These are phyloP conservation scores for Smutsia temminckii DNA, from an alignment of 2,797 vertebrate genomes.

Conservation along the genomic window DNA sequence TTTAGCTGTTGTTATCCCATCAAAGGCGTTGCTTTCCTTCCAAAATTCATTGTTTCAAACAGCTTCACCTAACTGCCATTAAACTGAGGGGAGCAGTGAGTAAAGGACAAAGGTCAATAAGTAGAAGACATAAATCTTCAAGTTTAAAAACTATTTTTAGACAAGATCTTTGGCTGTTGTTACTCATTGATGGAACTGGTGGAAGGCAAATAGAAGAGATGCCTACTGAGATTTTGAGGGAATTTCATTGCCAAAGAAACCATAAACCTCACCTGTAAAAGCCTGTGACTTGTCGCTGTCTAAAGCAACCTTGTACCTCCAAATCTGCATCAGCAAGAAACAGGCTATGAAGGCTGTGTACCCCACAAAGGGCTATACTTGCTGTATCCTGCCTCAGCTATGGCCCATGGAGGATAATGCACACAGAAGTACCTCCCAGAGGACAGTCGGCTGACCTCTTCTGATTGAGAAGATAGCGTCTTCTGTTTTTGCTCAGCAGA, in stretches of 20 bases:
- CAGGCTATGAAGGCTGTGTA: not conserved
- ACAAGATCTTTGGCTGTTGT: not conserved
- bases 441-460: not conserved
- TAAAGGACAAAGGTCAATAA: not conserved
- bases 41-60: not conserved
- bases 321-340: not conserved
- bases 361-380: not conserved
- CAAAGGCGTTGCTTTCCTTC: not conserved
- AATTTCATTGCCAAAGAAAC: not conserved
- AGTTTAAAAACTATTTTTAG: slow-evolving; percentile 37
- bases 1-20: not conserved
- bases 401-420: not conserved
- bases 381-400: not conserved
- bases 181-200: not conserved
- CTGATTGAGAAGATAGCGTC: not conserved
- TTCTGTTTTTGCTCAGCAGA: not conserved
- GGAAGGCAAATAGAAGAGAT: not conserved
- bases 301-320: not conserved
- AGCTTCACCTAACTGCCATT: not conserved
- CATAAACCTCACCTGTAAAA: not conserved
- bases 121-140: not conserved
- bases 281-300: not conserved
- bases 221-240: not conserved
- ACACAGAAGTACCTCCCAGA: not conserved
- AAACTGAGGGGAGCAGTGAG: not conserved